Evolutionary conservation across 1,140 invertebrate species (phyloP).

Genomic region (Caerostris extrusa): DNA sequence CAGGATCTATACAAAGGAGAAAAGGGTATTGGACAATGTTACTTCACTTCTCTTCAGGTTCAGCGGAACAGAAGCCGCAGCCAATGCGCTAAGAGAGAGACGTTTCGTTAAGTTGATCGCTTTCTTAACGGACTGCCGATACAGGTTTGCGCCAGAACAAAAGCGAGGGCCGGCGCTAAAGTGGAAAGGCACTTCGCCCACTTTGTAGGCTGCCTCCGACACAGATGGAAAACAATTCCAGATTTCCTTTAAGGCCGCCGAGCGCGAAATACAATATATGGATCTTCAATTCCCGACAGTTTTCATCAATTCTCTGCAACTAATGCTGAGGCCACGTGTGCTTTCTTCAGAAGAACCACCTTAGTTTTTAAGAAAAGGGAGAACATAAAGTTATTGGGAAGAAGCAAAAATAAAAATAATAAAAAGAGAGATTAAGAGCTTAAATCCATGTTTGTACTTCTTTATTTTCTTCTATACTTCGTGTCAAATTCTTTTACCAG

Average conservation of each 20-base stretch:
- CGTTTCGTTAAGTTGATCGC: background rate
- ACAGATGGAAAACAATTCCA: constrained; percentile 43
- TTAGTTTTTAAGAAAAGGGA: background rate
- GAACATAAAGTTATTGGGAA: too few species aligned
- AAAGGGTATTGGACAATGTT: too few species aligned
- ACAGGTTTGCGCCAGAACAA: background rate
- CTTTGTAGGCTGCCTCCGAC: background rate
- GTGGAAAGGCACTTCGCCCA: background rate
- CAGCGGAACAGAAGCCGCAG: too few species aligned
- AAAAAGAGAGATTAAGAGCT: too few species aligned
- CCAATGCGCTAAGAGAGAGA: background rate
- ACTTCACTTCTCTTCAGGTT: too few species aligned
- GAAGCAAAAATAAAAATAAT: too few species aligned
- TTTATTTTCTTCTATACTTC: too few species aligned
- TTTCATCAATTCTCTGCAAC: constrained; percentile 58
- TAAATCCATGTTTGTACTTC: too few species aligned
- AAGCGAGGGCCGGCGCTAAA: background rate
- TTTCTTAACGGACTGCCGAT: background rate
- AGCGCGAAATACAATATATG: constrained; percentile 37
- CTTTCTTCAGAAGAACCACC: background rate
- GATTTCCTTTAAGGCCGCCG: background rate
- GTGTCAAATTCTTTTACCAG: too few species aligned
- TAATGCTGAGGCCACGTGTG: constrained; percentile 20
- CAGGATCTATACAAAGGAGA: too few species aligned
- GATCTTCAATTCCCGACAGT: constrained; percentile 28